A percentile compares a stretch with the other conserved stretches of the same genome.
These are phyloP conservation scores for Scophthalmus maximus DNA, from an alignment of 2,113 vertebrate genomes.

Conservation along the genomic window DNA sequence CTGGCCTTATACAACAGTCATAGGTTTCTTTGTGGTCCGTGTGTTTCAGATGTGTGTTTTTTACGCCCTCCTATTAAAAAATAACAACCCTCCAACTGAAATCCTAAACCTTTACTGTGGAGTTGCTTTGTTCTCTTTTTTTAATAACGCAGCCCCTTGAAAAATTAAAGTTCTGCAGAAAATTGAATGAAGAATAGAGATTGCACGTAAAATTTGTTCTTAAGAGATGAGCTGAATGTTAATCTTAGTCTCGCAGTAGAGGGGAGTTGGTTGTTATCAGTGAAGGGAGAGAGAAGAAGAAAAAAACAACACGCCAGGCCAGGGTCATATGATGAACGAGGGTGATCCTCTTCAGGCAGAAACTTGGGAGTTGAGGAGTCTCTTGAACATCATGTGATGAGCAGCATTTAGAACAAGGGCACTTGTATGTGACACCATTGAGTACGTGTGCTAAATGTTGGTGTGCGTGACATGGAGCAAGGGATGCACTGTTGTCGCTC, in stretches of 20 bases:
- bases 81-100: too few species aligned
- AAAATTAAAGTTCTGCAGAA: too few species aligned
- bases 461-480: neutral
- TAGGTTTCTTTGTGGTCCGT: conserved; percentile 50
- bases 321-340: conserved; percentile 80
- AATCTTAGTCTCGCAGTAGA: conserved; percentile 23
- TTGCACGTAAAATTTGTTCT: neutral
- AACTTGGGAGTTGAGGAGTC: conserved; percentile 75
- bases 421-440: conserved; percentile 53
- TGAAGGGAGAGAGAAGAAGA: neutral
- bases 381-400: conserved; percentile 86
- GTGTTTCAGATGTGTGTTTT: conserved; percentile 15
- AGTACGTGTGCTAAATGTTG: conserved; percentile 6
- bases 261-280: conserved; percentile 55
- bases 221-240: conserved; percentile 10
- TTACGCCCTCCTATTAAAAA: neutral
- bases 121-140: too few species aligned
- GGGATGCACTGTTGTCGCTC: conserved; percentile 1
- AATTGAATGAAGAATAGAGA: neutral
- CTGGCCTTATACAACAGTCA: conserved; percentile 59
- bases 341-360: conserved; percentile 76
- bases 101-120: too few species aligned
- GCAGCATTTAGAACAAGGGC: conserved; percentile 73
- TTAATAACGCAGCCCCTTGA: too few species aligned
- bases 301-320: conserved; percentile 48